These are phyloP conservation scores for Elachura formosa DNA, from an alignment of 2,113 vertebrate genomes.

Conservation along the genomic window DNA sequence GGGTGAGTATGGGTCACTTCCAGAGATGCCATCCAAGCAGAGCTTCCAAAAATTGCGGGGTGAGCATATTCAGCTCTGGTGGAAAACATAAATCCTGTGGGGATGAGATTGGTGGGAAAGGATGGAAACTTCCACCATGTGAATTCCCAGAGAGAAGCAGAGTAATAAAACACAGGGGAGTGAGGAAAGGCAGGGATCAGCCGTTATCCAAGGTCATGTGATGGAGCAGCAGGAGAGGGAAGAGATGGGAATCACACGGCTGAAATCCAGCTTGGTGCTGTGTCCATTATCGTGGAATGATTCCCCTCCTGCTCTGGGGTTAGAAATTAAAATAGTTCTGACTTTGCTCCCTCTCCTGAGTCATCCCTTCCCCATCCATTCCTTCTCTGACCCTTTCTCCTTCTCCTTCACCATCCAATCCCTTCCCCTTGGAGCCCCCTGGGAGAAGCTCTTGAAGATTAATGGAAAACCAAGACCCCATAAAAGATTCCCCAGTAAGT, in stretches of 20 bases:
- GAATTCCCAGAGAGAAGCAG: neutral
- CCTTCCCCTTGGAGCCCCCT: neutral
- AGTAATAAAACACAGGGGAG: neutral
- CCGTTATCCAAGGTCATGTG: neutral
- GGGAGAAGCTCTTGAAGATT: neutral
- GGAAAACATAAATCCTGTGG: neutral
- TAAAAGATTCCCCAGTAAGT: neutral
- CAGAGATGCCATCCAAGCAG: neutral
- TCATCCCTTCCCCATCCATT: neutral
- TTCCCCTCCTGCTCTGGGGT: neutral
- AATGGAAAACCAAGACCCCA: neutral
- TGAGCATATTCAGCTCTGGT: neutral
- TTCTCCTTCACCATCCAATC: neutral
- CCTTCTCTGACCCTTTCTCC: neutral
- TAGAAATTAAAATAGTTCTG: neutral
- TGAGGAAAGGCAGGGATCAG: neutral
- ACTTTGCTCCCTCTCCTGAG: neutral
- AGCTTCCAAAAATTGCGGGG: neutral
- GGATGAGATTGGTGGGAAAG: neutral
- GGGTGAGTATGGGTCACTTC: neutral
- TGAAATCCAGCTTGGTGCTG: neutral
- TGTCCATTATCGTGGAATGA: neutral
- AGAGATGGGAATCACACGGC: fast-evolving
- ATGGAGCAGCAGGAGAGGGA: fast-evolving
- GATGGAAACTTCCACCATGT: neutral